These are phyloP conservation scores for Tipula helvola DNA, from an alignment of 2,888 invertebrate species.

Conservation along the genomic window DNA sequence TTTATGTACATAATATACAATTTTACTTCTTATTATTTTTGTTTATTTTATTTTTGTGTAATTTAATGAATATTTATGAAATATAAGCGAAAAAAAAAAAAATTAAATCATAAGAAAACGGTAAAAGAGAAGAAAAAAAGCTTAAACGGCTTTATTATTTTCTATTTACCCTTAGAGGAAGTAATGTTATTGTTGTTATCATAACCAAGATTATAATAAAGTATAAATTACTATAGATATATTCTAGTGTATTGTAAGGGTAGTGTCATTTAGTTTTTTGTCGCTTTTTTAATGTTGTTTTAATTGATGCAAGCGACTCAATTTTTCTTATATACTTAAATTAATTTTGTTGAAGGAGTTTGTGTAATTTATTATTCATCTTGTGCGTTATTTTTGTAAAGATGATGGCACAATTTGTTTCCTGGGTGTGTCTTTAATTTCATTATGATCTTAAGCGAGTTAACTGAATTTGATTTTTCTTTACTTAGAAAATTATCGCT, in stretches of 20 bases:
- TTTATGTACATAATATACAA: neutral
- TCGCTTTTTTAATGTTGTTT: neutral
- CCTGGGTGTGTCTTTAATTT: neutral
- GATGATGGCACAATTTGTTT: neutral
- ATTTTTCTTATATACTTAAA: neutral
- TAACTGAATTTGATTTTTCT: no score
- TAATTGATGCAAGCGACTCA: neutral
- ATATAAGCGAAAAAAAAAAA: neutral
- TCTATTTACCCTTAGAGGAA: neutral
- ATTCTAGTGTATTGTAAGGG: neutral
- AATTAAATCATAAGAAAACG: neutral
- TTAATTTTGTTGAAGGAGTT: neutral
- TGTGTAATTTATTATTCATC: neutral
- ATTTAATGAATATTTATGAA: neutral
- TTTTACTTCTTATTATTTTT: neutral
- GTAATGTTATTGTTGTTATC: neutral
- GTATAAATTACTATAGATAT: neutral
- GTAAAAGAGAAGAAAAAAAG: neutral
- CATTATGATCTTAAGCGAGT: no score
- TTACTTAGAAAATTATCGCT: no score
- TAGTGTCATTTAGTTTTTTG: neutral
- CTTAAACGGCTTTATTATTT: neutral
- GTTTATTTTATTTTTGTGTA: neutral
- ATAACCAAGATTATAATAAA: constrained; percentile 4
- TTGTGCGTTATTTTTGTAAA: neutral